Conservation (phyloP, 1,140 invertebrate genomes). For the Pogonognathellus flavescens region DNA sequence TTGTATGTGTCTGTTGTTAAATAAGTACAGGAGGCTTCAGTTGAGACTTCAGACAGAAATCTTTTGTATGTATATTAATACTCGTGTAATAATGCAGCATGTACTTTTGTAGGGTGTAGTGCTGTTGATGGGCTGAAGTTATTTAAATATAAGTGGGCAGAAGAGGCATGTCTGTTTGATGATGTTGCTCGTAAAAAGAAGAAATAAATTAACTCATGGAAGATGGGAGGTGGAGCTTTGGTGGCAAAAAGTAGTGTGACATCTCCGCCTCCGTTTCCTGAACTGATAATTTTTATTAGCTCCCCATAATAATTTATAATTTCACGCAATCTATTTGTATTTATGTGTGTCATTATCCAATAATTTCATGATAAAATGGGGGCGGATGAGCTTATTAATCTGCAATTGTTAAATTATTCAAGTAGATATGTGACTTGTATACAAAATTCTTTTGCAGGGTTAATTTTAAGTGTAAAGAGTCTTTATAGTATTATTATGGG, state of each 20-base stretch:
- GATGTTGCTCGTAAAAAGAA: conserved; percentile 13
- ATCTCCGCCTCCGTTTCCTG: conserved; percentile 55
- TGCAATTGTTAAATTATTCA: background rate
- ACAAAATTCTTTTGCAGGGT: background rate
- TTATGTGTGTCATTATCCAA: conserved; percentile 13
- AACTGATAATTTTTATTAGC: conserved; percentile 24
- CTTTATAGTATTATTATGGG: background rate
- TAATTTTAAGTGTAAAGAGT: background rate
- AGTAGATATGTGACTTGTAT: background rate
- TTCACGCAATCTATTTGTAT: conserved; percentile 30
- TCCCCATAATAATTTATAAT: conserved; percentile 41
- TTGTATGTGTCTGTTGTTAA: too few relatives aligned
- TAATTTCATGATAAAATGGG: background rate
- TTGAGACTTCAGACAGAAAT: too few relatives aligned
- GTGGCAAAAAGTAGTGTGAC: conserved; percentile 34
- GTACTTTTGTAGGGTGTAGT: background rate
- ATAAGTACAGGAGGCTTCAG: too few relatives aligned
- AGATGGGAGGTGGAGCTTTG: conserved; percentile 34
- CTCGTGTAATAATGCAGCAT: too few relatives aligned
- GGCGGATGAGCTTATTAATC: conserved; percentile 41
- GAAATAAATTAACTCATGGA: conserved; percentile 50
- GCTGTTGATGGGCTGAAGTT: background rate
- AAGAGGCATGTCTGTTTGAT: conserved; percentile 34
- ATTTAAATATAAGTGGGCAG: conserved; percentile 33
- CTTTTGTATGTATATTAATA: too few relatives aligned